These are phyloP conservation scores for Cephalotes varians DNA, from an alignment of 2,888 invertebrate genomes.

Conservation along the genomic window DNA sequence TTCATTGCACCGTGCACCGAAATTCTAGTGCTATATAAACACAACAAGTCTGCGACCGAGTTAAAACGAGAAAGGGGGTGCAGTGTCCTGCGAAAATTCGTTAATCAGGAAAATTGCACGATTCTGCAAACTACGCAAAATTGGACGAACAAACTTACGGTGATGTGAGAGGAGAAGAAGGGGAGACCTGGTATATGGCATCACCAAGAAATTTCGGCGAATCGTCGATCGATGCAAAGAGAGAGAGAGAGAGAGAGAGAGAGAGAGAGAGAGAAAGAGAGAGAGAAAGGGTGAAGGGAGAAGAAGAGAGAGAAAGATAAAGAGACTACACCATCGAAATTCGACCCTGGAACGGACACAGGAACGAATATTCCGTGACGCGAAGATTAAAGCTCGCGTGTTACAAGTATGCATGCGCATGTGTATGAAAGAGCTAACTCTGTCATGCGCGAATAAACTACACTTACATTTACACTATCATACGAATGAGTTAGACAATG, in stretches of 20 bases:
- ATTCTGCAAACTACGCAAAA: constrained; percentile 49
- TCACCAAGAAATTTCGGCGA: constrained; percentile 68
- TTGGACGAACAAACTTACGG: constrained; percentile 35
- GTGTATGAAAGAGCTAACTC: not conserved
- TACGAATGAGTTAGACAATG: constrained; percentile 1
- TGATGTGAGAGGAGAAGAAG: not conserved
- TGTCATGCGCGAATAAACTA: not conserved
- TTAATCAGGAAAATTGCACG: constrained; percentile 43
- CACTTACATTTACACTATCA: not conserved
- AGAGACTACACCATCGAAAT: constrained; percentile 61
- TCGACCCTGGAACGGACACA: constrained; percentile 68
- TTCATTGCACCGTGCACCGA: not conserved
- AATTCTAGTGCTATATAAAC: constrained; percentile 32
- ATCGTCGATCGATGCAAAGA: constrained; percentile 66
- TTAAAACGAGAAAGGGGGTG: constrained; percentile 4
- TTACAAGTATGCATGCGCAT: constrained; percentile 60
- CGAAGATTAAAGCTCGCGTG: constrained; percentile 78
- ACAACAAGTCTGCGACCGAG: constrained; percentile 14
- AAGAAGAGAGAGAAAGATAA: not conserved
- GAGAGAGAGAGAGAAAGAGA: constrained; percentile 21
- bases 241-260: constrained; percentile 26
- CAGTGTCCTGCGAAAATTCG: constrained; percentile 30
- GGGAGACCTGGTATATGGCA: constrained; percentile 29
- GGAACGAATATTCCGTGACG: constrained; percentile 70
- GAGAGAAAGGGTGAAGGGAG: constrained; percentile 24